phyloP scores from a whole-genome alignment of 1,140 invertebrate genomes.

The Forficula auricularia region DNA sequence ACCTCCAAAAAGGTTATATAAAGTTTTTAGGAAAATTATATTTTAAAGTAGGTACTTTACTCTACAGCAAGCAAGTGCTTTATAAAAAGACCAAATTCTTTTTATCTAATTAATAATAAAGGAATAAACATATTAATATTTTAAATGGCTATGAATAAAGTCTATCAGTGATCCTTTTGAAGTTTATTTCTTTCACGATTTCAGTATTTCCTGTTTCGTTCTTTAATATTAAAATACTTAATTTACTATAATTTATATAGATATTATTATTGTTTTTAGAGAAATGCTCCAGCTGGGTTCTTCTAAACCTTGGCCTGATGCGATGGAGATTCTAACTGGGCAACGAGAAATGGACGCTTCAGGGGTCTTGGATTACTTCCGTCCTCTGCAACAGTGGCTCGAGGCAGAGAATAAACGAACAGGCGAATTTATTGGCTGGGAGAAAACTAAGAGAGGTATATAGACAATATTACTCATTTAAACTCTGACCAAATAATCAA shows the following conservation, averaged over 20 bases:
- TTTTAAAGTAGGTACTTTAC: no score
- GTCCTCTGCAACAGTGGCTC: slow-evolving; percentile 25
- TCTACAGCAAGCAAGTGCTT: no score
- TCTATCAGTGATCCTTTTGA: no score
- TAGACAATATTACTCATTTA: no score
- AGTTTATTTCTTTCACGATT: not conserved
- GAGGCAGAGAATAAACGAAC: slow-evolving; percentile 24
- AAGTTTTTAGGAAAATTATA: no score
- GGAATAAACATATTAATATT: no score
- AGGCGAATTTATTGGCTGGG: slow-evolving; percentile 24
- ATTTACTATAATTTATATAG: slow-evolving; percentile 9
- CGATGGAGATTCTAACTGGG: slow-evolving; percentile 29
- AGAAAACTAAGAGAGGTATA: not conserved
- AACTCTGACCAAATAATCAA: no score
- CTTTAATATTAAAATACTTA: not conserved
- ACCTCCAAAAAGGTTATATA: no score
- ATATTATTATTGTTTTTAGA: slow-evolving; percentile 24
- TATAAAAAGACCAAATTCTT: no score
- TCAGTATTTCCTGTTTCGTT: not conserved
- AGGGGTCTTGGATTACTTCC: slow-evolving; percentile 22
- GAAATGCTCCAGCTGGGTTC: slow-evolving; percentile 29
- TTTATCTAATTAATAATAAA: no score
- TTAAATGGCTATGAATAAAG: no score
- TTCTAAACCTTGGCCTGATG: slow-evolving; percentile 28
- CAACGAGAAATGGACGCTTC: slow-evolving; percentile 21